A percentile compares a stretch with the other conserved stretches of the same genome.
phyloP scores from a whole-genome alignment of 2,888 invertebrate species.

The Dasysyrphus tricinctus region DNA sequence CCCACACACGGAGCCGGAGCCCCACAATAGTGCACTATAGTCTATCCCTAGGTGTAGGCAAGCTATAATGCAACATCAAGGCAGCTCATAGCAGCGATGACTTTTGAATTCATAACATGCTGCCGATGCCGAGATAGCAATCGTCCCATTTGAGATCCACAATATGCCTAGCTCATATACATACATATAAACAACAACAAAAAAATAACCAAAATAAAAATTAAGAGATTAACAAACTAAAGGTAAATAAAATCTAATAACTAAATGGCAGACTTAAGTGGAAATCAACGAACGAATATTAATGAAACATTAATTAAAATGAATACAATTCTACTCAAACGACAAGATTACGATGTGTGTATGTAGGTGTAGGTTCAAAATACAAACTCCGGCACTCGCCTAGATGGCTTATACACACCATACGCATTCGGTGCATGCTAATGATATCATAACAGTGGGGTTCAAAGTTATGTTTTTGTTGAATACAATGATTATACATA shows the following conservation, averaged over 20 bases:
- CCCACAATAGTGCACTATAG: constrained; percentile 4
- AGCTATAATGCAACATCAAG: background rate
- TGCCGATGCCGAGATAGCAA: constrained; percentile 38
- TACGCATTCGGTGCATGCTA: constrained; percentile 47
- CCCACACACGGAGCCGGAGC: constrained; percentile 64
- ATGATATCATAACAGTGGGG: constrained; percentile 36
- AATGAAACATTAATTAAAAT: constrained; percentile 62
- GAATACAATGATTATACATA: background rate
- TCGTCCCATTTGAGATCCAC: background rate
- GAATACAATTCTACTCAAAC: constrained; percentile 61
- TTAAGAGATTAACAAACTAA: constrained; percentile 32
- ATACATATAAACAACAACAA: constrained; percentile 21
- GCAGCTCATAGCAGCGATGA: constrained; percentile 6
- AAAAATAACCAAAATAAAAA: constrained; percentile 42
- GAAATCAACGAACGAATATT: constrained; percentile 48
- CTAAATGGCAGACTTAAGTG: constrained; percentile 25
- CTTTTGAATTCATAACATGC: constrained; percentile 63
- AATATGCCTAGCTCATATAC: background rate
- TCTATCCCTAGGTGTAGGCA: background rate
- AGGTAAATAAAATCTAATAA: constrained; percentile 45
- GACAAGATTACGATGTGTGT: constrained; percentile 32
- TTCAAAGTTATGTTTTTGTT: background rate
- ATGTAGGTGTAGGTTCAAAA: constrained; percentile 27
- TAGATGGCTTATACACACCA: constrained; percentile 50
- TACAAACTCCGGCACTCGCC: constrained; percentile 50